Evolutionary conservation across 1,140 invertebrate species (phyloP).

Genomic region (Triops longicaudatus): DNA sequence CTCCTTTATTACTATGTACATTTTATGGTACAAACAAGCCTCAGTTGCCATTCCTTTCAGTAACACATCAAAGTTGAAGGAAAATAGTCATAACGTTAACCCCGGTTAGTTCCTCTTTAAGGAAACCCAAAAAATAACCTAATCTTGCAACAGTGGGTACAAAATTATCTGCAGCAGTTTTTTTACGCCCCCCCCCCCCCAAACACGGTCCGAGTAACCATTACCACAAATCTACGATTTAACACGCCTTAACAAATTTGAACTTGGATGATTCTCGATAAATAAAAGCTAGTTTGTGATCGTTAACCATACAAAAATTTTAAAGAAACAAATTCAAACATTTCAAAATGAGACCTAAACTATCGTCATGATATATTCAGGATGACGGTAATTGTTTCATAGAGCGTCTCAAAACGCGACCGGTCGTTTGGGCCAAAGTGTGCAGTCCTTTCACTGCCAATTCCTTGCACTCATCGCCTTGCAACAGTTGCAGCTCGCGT

Average conservation of each 20-base stretch:
- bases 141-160: no score
- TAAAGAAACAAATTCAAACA: not conserved
- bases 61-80: no score
- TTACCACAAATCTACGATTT: no score
- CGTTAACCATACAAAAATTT: not conserved
- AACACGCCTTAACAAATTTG: not conserved
- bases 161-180: no score
- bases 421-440: not conserved
- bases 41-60: no score
- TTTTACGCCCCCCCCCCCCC: no score
- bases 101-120: no score
- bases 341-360: not conserved
- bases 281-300: not conserved
- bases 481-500: conserved; percentile 19
- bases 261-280: not conserved
- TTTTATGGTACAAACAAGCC: no score
- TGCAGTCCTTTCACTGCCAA: conserved; percentile 25
- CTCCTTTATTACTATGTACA: no score
- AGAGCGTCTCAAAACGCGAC: conserved; percentile 7
- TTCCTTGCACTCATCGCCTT: conserved; percentile 29
- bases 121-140: no score
- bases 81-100: no score
- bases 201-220: no score
- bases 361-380: not conserved
- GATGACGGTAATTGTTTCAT: not conserved